These are phyloP conservation scores for Serilophus lunatus DNA, from an alignment of 2,113 vertebrate genomes.

Conservation along the genomic window DNA sequence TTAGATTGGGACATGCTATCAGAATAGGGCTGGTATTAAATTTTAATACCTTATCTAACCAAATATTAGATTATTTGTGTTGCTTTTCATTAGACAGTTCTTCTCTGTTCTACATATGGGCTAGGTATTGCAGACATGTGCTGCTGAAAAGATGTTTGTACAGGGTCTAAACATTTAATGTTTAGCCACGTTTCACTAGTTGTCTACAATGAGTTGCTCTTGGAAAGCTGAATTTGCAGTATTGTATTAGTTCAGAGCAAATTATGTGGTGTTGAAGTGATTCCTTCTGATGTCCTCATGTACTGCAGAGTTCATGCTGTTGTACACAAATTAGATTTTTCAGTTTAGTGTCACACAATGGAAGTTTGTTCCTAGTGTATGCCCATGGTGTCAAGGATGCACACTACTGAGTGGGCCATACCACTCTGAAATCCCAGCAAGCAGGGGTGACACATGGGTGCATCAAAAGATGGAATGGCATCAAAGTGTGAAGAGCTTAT, in stretches of 20 bases:
- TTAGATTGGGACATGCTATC: neutral
- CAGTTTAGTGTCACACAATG: neutral
- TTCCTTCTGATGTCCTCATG: neutral
- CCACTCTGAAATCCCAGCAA: neutral
- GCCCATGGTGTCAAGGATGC: accelerated
- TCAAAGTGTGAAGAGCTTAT: neutral
- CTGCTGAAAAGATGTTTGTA: neutral
- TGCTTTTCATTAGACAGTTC: neutral
- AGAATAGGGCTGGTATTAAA: neutral
- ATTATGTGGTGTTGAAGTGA: neutral
- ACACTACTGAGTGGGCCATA: neutral
- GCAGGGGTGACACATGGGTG: neutral
- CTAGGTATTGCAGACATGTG: neutral
- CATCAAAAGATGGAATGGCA: no score
- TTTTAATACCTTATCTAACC: neutral
- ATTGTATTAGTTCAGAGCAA: neutral
- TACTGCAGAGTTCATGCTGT: neutral
- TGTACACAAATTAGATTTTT: neutral
- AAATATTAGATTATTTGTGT: neutral
- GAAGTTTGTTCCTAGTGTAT: neutral
- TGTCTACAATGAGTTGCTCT: neutral
- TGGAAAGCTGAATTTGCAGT: neutral
- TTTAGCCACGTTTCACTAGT: neutral
- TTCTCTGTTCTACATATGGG: neutral
- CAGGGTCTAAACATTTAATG: neutral